Conservation (phyloP, 2,888 invertebrate species). For the Gerris lacustris region DNA sequence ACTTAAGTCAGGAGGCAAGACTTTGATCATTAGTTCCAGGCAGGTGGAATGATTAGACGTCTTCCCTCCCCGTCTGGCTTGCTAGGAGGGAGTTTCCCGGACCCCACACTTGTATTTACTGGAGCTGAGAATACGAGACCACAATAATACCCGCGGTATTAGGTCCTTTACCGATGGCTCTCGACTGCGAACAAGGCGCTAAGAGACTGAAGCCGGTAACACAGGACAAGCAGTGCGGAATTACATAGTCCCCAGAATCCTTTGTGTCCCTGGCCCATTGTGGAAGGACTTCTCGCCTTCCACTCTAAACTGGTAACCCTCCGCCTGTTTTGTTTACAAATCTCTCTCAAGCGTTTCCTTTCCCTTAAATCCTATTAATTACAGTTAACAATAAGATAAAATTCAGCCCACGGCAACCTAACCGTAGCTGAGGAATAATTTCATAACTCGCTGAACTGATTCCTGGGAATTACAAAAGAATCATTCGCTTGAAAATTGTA, state of each 20-base stretch:
- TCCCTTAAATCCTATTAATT: neutral
- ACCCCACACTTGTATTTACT: neutral
- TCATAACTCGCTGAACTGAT: no score
- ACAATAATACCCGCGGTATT: neutral
- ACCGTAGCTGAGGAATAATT: neutral
- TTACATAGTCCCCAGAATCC: neutral
- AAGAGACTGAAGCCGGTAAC: neutral
- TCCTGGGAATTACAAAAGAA: no score
- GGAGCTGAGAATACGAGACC: neutral
- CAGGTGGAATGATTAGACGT: slow-evolving; percentile 3
- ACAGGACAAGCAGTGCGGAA: neutral
- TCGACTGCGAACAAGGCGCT: neutral
- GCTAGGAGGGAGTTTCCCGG: no score
- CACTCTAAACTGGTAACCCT: neutral
- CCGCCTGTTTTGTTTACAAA: neutral
- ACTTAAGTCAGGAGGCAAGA: slow-evolving; percentile 1
- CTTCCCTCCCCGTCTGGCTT: neutral
- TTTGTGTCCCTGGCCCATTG: neutral
- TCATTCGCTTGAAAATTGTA: no score
- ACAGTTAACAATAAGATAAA: neutral
- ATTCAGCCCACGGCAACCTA: neutral
- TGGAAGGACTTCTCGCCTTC: neutral
- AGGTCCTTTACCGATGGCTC: neutral
- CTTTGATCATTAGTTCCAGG: slow-evolving; percentile 2
- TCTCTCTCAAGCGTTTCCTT: neutral